Base-by-base conservation (phyloP, 2,888 invertebrate genomes). In the Chydorus sphaericus region DNA sequence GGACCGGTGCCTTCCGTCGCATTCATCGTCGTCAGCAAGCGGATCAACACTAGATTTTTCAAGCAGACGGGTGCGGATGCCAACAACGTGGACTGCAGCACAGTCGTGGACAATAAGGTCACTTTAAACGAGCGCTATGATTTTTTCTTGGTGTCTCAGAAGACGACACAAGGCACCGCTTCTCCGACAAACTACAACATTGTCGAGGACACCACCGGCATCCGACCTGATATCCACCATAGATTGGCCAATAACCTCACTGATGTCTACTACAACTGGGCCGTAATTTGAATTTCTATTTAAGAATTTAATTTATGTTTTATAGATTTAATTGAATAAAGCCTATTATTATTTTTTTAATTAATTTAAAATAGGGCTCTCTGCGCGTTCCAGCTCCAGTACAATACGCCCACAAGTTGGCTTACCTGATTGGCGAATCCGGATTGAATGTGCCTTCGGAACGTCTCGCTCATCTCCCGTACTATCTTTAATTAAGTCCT, bases 201-300 rank as follows among this genome's bases (percentile, higher is more conserved):
- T 0, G 78, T 96, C 4, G 75, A 77, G 7, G 90, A 92, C 62
- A 79, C 72, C 0, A 73, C 79, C 4, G 80, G 80, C 0, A 67
- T 88, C 1, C 67, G 70, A 5, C 81, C 88, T 0, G 88, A 92
- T 61, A 76, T 76, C 54, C 68, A 93, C 30, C 94, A 96, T 68
- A 73, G 81, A 11, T 68, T 96, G 14, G 81, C 91, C 0, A 94
- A 86, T 70, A 93, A 92, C 67, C 68, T 93, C 66, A 75, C 75
- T 0, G 93, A 94, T 65, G 73, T 93, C 73, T 96, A 96, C 66
- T 96, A 81, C 70, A 96, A 96, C 70, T 93, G 88, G 82, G 82
- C 83, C 38, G 85, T 75, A 64, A 70, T 71, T n/a, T 4, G 26
- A 1, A 20, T 18, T 44, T 18, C 23, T 8, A n/a, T 23, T 44